These are phyloP conservation scores for Diplodus sargus DNA, from an alignment of 2,797 vertebrate genomes.

Conservation along the genomic window DNA sequence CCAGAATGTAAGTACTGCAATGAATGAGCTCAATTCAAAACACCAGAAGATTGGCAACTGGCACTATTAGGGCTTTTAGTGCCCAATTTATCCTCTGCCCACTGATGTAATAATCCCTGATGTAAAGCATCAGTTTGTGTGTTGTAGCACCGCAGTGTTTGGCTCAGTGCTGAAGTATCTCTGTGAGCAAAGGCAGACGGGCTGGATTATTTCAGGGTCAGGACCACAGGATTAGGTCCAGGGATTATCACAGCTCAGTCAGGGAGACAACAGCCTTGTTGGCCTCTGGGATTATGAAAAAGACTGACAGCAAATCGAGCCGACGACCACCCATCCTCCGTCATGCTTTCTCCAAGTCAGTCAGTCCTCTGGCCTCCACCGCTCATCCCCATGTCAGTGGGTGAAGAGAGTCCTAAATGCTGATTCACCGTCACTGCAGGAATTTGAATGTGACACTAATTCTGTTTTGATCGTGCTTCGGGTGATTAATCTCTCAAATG, in stretches of 20 bases:
- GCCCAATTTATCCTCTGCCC: conserved; percentile 65
- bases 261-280: conserved; percentile 57
- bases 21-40: conserved; percentile 53
- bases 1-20: conserved; percentile 44
- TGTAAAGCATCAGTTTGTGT: conserved; percentile 60
- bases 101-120: conserved; percentile 70
- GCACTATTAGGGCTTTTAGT: conserved; percentile 65
- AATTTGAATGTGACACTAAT: conserved; percentile 57
- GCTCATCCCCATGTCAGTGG: neutral
- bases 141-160: conserved; percentile 40
- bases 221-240: conserved; percentile 68
- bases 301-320: conserved; percentile 20
- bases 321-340: conserved; percentile 17
- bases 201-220: conserved; percentile 79
- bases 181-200: conserved; percentile 67
- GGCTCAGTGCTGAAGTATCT: conserved; percentile 47
- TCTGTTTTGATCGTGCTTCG: conserved; percentile 37
- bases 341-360: conserved; percentile 41
- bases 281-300: conserved; percentile 60
- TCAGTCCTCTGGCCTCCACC: neutral
- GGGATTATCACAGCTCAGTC: conserved; percentile 80
- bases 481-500: conserved; percentile 24
- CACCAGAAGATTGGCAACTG: conserved; percentile 62
- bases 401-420: conserved; percentile 12
- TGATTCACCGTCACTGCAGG: conserved; percentile 50